phyloP scores from a whole-genome alignment of 2,888 invertebrate species.

The Actias luna region DNA sequence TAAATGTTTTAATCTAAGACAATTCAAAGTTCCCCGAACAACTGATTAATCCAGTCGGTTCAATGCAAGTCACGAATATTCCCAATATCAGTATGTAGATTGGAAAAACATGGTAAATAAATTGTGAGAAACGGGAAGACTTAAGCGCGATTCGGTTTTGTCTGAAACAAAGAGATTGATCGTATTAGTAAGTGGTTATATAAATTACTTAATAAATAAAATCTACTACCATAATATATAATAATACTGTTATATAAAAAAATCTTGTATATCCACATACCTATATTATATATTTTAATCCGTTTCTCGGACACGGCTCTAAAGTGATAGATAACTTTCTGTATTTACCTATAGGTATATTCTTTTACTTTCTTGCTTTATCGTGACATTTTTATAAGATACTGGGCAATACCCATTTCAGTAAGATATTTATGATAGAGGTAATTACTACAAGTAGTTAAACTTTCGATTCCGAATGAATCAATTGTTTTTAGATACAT shows the following conservation, averaged over 20 bases:
- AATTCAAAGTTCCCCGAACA: constrained; percentile 34
- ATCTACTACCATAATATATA: background rate
- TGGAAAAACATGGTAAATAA: constrained; percentile 69
- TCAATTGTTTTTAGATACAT: too few species aligned
- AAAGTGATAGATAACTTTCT: too few species aligned
- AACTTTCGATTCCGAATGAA: too few species aligned
- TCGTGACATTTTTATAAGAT: too few species aligned
- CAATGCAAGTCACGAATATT: constrained; percentile 70
- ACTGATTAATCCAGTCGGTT: constrained; percentile 48
- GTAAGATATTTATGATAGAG: too few species aligned
- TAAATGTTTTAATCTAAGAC: constrained; percentile 59
- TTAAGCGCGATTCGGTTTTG: constrained; percentile 21
- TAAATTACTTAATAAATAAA: constrained; percentile 20
- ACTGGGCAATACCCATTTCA: too few species aligned
- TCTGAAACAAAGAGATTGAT: constrained; percentile 63
- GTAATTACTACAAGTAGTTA: too few species aligned
- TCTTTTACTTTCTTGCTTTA: too few species aligned
- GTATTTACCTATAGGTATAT: too few species aligned
- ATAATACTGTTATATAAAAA: too few species aligned
- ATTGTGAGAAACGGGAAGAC: constrained; percentile 38
- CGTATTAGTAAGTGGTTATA: constrained; percentile 23
- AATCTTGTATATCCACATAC: too few species aligned
- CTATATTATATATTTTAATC: background rate
- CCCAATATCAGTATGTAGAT: constrained; percentile 64
- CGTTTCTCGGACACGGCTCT: too few species aligned